These are phyloP conservation scores for Caprella mutica DNA, from an alignment of 2,888 invertebrate species.

Conservation along the genomic window DNA sequence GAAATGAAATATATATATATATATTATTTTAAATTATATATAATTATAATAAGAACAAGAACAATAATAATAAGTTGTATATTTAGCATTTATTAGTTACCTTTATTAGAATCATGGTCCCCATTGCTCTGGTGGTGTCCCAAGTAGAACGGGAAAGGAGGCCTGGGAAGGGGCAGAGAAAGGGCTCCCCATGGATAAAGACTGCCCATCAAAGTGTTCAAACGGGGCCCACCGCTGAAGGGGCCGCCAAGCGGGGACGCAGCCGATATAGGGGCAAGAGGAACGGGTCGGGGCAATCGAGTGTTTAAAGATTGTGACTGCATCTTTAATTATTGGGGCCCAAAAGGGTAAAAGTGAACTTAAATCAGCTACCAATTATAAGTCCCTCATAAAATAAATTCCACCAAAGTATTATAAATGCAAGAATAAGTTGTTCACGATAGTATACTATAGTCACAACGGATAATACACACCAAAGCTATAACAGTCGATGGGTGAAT, in stretches of 20 bases:
- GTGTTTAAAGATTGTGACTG: no score
- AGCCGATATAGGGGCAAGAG: slow-evolving; percentile 2
- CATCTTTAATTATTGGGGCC: no score
- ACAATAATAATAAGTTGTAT: not conserved
- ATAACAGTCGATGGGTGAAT: no score
- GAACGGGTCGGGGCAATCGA: slow-evolving; percentile 7
- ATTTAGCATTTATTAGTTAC: not conserved
- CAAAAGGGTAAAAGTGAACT: no score
- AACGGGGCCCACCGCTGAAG: not conserved
- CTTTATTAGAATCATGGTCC: slow-evolving; percentile 2
- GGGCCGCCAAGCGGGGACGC: not conserved
- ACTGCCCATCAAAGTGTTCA: slow-evolving; percentile 6
- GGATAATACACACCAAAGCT: no score
- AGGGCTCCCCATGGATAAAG: slow-evolving; percentile 8
- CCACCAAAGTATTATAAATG: no score
- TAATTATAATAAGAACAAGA: not conserved
- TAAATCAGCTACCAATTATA: no score
- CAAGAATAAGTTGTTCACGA: no score
- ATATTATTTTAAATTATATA: not conserved
- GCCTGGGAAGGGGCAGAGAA: not conserved
- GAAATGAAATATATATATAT: not conserved
- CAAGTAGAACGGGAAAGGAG: slow-evolving; percentile 8
- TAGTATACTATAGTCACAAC: no score
- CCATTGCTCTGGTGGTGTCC: slow-evolving; percentile 2
- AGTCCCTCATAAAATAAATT: no score